Evolutionary conservation across 2,888 invertebrate species (phyloP), one percentile per base, ranked within the genome.

Genomic region (Diaperis boleti): DNA sequence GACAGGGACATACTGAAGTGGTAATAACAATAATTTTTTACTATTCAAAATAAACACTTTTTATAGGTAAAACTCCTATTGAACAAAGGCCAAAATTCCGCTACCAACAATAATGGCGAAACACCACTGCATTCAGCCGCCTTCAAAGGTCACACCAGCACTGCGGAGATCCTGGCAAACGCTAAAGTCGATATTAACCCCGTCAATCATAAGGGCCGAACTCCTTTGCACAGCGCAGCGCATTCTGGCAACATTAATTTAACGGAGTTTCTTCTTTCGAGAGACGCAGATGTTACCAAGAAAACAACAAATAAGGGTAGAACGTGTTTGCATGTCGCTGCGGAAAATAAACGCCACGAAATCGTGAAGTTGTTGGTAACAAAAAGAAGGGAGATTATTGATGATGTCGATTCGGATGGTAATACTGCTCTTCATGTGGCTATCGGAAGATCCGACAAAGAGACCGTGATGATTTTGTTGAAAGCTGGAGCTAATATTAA

Each of bases 181-280:
- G n/a, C n/a, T n/a, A n/a, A n/a, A n/a, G n/a, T n/a, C n/a, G n/a
- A n/a, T n/a, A n/a, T n/a, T n/a, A n/a, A n/a, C 10, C 18, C 8
- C n/a, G 26, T 26, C 1, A 26, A 8, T 26, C n/a, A 2, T 1
- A 26, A 26, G 8, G n/a, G n/a, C 6, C 6, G 1, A 3, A 50
- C 4, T 18, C 10, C n/a, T 11, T 35, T 50, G 8, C 50, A 50
- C 37, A 7, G 15, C 2, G 50, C 50, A 10, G 50, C 14, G 2
- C 13, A 15, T 8, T 10, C 8, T 7, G 50, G 50, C 10, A 11
- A 17, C 10, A 37, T 10, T 3, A 11, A 13, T 5, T 8, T 26
- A 26, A 5, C n/a, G 6, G 26, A 26, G 1, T 1, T 26, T 26
- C 26, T 26, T 2, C 3, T 26, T 2, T 26, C 26, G 4, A 20